Conservation (phyloP, 1,140 invertebrate species). For the Venustaconcha ellipsiformis region DNA sequence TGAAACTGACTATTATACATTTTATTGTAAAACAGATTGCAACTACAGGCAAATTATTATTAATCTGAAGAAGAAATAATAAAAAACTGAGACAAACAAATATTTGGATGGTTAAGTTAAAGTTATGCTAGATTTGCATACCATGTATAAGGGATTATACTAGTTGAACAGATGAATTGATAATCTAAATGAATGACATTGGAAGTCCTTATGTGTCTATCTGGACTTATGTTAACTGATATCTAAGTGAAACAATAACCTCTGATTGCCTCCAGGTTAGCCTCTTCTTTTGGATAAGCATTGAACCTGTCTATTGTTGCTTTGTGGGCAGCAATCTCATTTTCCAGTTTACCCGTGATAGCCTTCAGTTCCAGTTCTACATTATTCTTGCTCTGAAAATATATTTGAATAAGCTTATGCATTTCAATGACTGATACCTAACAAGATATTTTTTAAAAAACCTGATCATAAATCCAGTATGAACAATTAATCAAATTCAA, state of each 20-base stretch:
- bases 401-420: not conserved
- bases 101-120: too few species aligned
- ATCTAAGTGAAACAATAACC: slow-evolving; percentile 70
- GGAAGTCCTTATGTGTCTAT: not conserved
- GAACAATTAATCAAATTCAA: slow-evolving; percentile 1
- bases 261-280: slow-evolving; percentile 90
- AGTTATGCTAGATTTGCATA: too few species aligned
- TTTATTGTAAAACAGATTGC: too few species aligned
- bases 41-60: too few species aligned
- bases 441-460: not conserved
- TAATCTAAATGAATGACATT: not conserved
- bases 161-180: not conserved
- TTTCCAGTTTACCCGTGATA: slow-evolving; percentile 86
- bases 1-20: too few species aligned
- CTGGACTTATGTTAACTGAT: not conserved
- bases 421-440: not conserved
- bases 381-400: slow-evolving; percentile 77
- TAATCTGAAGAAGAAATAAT: too few species aligned
- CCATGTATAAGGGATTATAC: too few species aligned
- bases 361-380: slow-evolving; percentile 89
- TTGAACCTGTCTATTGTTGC: slow-evolving; percentile 72
- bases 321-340: slow-evolving; percentile 89
- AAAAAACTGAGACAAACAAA: too few species aligned
- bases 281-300: slow-evolving; percentile 84
- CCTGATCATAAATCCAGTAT: not conserved